phyloP scores from a whole-genome alignment of 2,797 vertebrate species.

The Neoniphon sammara region DNA sequence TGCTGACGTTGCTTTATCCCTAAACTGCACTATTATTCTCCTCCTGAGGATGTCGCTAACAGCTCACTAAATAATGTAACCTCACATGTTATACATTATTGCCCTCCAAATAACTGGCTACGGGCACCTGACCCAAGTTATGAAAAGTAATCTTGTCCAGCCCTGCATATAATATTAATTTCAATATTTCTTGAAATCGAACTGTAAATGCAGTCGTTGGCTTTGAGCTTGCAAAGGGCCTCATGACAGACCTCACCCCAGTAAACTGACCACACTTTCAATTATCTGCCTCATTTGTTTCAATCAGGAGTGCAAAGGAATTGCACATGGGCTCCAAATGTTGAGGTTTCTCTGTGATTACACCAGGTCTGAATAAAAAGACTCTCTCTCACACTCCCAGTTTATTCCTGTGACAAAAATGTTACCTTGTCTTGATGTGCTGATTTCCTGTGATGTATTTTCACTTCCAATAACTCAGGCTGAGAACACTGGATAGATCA shows the following conservation, averaged over 20 bases:
- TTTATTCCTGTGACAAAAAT: conserved; percentile 14
- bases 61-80: conserved; percentile 1
- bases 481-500: neutral
- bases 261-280: conserved; percentile 59
- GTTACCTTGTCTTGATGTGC: conserved; percentile 16
- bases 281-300: conserved; percentile 78
- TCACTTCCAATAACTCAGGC: conserved; percentile 18
- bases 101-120: neutral
- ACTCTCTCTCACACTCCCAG: neutral
- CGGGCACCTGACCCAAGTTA: neutral
- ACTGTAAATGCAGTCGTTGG: conserved; percentile 56
- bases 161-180: conserved; percentile 49
- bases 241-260: conserved; percentile 43
- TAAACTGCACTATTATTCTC: conserved; percentile 14
- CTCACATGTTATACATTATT: neutral
- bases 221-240: conserved; percentile 54
- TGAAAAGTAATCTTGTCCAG: neutral
- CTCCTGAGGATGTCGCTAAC: conserved; percentile 66
- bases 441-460: conserved; percentile 42
- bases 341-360: conserved; percentile 43
- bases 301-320: conserved; percentile 66
- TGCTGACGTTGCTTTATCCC: conserved; percentile 67
- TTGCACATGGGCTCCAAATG: conserved; percentile 71
- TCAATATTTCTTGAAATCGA: conserved; percentile 55
- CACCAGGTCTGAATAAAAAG: conserved; percentile 34